Base-by-base conservation (phyloP, 2,113 vertebrate species). In the Aspidoscelis tigris region DNA sequence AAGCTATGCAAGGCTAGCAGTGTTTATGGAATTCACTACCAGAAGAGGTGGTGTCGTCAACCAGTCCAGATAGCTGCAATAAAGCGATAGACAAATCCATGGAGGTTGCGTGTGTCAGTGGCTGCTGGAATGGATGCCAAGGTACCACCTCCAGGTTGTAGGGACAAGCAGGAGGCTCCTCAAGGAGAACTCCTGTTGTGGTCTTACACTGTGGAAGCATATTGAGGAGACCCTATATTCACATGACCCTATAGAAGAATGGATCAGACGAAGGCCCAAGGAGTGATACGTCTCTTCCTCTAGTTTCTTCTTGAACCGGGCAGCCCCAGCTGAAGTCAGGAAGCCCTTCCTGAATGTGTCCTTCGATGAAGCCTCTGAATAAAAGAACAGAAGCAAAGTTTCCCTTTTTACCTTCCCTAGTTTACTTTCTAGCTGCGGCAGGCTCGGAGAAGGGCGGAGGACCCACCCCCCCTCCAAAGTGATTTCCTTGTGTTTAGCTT, bases 401-500 rank as follows among this genome's bases (percentile, higher is more conserved):
- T 71, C 64, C 70, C 85, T 87, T 65, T 33, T 73, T 79, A 33
- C 66, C 0, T 89, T 91, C 24, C 20, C 50, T 85, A 83, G 77
- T 85, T 93, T 88, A 41, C 85, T 91, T 90, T 90, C 86, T 82
- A 39, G 14, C 78, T 88, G 87, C 87, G 82, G 84, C 33, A 33
- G 26, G 80, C 6, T 18, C 3, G 18, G 22, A 78, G 6, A 22
- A 5, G 61, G 26, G 14, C 16, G 47, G 5, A 7, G 10, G 12
- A 33, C n/a, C n/a, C n/a, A n/a, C n/a, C n/a, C n/a, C n/a, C 94
- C 92, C 90, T 94, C 90, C 68, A 87, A 88, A 93, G 91, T 94
- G 93, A 91, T 96, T 95, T 95, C 91, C 91, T 92, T 89, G 88
- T 92, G 91, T 95, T 93, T 86, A 16, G 90, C 90, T 90, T 93